phyloP scores from a whole-genome alignment of 1,140 invertebrate species.

The Atta cephalotes region DNA sequence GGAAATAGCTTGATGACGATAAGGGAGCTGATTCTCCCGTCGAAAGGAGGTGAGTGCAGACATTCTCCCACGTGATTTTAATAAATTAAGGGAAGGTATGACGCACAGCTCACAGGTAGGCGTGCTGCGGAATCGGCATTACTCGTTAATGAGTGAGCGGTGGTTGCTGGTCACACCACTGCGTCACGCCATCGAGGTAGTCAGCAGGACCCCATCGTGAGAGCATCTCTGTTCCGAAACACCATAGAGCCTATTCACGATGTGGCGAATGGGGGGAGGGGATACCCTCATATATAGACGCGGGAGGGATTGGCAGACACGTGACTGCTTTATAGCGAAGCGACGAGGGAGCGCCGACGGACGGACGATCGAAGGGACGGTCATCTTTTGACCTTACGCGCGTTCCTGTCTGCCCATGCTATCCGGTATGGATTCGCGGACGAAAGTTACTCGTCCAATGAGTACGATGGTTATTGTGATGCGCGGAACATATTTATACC shows the following conservation, averaged over 20 bases:
- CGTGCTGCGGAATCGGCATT: slow-evolving; percentile 69
- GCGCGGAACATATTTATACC: slow-evolving; percentile 77
- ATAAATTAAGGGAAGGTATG: slow-evolving; percentile 66
- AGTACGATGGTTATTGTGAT: slow-evolving; percentile 74
- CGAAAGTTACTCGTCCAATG: slow-evolving; percentile 72
- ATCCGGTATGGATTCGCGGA: slow-evolving; percentile 33
- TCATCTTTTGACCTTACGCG: slow-evolving; percentile 77
- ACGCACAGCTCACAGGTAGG: slow-evolving; percentile 67
- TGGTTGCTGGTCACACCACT: slow-evolving; percentile 72
- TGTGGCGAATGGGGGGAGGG: slow-evolving; percentile 40
- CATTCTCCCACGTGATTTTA: slow-evolving; percentile 61
- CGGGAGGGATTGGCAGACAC: slow-evolving; percentile 68
- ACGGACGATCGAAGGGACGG: slow-evolving; percentile 54
- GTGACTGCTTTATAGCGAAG: slow-evolving; percentile 81
- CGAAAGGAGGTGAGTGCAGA: background rate
- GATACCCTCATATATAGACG: slow-evolving; percentile 71
- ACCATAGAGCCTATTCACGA: slow-evolving; percentile 67
- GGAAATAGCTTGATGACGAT: slow-evolving; percentile 59
- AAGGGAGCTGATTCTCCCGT: slow-evolving; percentile 24
- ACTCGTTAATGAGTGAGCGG: slow-evolving; percentile 73
- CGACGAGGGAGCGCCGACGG: slow-evolving; percentile 67
- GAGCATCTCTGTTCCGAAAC: slow-evolving; percentile 80
- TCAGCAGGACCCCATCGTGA: slow-evolving; percentile 78
- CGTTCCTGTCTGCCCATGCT: slow-evolving; percentile 41
- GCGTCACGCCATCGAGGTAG: slow-evolving; percentile 75